A percentile compares a stretch with the other conserved stretches of the same genome.
phyloP scores from a whole-genome alignment of 2,888 invertebrate species.

The Chironomus riparius region DNA sequence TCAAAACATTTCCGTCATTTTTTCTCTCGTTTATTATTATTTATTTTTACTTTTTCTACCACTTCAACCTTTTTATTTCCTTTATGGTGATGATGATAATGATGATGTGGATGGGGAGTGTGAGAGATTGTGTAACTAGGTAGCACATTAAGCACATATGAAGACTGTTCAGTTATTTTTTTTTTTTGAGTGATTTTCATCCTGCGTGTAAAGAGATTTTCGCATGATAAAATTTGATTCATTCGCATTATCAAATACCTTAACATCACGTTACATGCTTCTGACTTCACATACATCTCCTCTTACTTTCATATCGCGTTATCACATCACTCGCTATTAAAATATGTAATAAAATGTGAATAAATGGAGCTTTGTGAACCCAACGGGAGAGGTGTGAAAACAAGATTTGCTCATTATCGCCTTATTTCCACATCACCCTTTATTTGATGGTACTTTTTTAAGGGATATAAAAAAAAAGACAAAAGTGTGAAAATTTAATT shows the following conservation, averaged over 20 bases:
- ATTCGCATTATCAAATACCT: not conserved
- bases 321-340: too few species aligned
- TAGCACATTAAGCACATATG: not conserved
- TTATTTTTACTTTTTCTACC: too few species aligned
- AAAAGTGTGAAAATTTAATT: not conserved
- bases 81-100: not conserved
- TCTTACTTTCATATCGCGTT: not conserved
- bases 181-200: not conserved
- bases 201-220: not conserved
- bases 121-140: too few species aligned
- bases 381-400: not conserved
- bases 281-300: not conserved
- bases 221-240: not conserved
- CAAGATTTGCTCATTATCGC: conserved; percentile 22
- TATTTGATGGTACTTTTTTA: not conserved
- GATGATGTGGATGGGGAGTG: too few species aligned
- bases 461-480: not conserved
- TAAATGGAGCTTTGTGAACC: not conserved
- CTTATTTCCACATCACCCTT: not conserved
- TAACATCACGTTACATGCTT: not conserved
- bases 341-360: not conserved
- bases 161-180: not conserved
- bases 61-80: not conserved
- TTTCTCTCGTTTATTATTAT: too few species aligned
- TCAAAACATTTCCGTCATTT: not conserved